These are phyloP conservation scores for Mormyrops attenuatus DNA, from an alignment of 2,797 vertebrate species.

Conservation along the genomic window DNA sequence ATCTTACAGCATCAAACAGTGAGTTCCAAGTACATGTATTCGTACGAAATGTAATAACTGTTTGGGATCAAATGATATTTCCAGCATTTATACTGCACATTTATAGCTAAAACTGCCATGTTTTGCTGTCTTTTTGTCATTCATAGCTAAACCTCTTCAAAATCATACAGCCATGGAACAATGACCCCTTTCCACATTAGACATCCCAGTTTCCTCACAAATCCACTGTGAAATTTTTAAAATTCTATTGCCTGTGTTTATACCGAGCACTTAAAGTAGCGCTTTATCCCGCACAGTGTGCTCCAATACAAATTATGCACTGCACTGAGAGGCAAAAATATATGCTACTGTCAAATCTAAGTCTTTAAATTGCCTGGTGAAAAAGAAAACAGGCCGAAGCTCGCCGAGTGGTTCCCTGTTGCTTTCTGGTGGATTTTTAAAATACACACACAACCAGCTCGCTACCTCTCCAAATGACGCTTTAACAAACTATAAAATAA, in stretches of 20 bases:
- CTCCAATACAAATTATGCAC: slow-evolving; percentile 8
- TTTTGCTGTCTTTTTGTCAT: neutral
- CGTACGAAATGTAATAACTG: neutral
- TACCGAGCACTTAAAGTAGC: neutral
- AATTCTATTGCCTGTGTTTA: neutral
- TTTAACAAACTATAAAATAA: slow-evolving; percentile 17
- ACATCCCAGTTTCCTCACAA: neutral
- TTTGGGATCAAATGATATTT: neutral
- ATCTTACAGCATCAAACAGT: neutral
- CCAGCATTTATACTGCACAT: neutral
- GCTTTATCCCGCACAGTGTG: neutral
- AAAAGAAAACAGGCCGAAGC: neutral
- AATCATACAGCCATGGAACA: neutral
- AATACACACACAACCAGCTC: neutral
- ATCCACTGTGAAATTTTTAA: neutral
- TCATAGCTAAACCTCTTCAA: neutral
- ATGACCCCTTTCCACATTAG: neutral
- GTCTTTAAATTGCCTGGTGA: neutral
- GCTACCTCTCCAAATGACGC: slow-evolving; percentile 1
- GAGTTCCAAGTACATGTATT: neutral
- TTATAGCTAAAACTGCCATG: neutral
- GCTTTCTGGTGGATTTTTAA: neutral
- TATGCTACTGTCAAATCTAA: neutral
- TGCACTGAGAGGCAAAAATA: neutral
- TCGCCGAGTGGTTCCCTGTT: neutral